Evolutionary conservation across 2,113 vertebrate species (phyloP), one percentile per base, ranked within the genome.

Genomic region (Ochotona curzoniae): DNA sequence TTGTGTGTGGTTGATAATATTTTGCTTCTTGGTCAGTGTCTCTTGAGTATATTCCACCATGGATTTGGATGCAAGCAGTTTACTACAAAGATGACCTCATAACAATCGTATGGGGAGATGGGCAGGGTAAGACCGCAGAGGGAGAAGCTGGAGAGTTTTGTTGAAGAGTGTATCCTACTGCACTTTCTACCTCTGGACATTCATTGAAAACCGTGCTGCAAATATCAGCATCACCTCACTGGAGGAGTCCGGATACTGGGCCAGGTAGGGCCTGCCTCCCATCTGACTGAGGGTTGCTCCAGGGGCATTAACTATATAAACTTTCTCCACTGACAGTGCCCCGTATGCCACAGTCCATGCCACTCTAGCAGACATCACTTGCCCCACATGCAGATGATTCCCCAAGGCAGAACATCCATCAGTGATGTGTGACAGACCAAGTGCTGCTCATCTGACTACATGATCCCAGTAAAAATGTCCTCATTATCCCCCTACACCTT

Each of bases 241-340:
- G 17, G 21, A 63, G 14, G 4, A 2, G 66, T 3, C 23, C 0
- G 8, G 1, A 87, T 21, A 54, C n/a, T 12, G 1, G 14, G n/a
- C 11, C 30, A 13, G 18, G 51, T 35, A 57, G 9, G 35, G 47
- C 17, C 30, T 76, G 47, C 47, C 7, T 67, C 26, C 21, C 4
- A 73, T 0, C 23, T 32, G 54, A 0, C 30, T 79, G 51, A 64
- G 38, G 9, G 1, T 6, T 78, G 6, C 2, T n/a, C 44, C 8
- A 13, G 1, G 4, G 54, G 26, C 35, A 44, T 8, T n/a, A 20
- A 44, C 13, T 32, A 25, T 1, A n/a, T 11, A n/a, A n/a, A 2
- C 18, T 73, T 4, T 54, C 12, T 81, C 12, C 25, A 35, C 13
- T 32, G 21, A 61, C 35, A 32, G 10, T 38, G 15, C 67, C 4